Percentiles rank a stretch among this genome's conserved stretches.
Evolutionary conservation across 1,140 invertebrate species (phyloP).

Genomic region (Cylas formicarius): DNA sequence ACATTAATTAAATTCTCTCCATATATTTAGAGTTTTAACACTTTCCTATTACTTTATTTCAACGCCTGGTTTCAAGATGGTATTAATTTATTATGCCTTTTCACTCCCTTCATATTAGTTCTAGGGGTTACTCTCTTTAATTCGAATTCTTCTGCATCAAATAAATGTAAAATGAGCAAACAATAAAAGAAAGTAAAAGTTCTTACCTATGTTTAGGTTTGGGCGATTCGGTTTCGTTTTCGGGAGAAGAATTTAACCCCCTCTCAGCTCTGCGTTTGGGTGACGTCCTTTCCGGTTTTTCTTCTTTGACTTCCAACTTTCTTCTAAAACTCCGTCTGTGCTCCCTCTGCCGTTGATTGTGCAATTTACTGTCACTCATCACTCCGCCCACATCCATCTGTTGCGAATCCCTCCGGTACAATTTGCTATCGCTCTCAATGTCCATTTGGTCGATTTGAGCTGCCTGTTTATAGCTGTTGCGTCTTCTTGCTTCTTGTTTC

Average conservation of each 20-base stretch:
- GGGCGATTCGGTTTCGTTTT: conserved; percentile 32
- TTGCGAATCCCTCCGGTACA: conserved; percentile 9
- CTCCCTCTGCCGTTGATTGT: conserved; percentile 23
- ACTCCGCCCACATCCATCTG: conserved; percentile 16
- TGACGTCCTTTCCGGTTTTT: conserved; percentile 27
- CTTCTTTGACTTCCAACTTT: conserved; percentile 28
- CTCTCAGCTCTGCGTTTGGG: conserved; percentile 29
- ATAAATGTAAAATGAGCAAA: too few relatives aligned
- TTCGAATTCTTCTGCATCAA: too few relatives aligned
- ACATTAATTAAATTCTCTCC: too few relatives aligned
- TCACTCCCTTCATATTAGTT: too few relatives aligned
- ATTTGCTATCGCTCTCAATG: conserved; percentile 19
- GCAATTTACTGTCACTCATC: conserved; percentile 17
- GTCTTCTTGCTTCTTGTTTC: conserved; percentile 29
- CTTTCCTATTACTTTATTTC: too few relatives aligned
- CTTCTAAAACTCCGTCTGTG: conserved; percentile 26
- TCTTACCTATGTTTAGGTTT: conserved; percentile 33
- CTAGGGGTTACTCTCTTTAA: too few relatives aligned
- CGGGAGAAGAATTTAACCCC: conserved; percentile 28
- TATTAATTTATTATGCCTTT: too few relatives aligned
- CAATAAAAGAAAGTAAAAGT: background rate
- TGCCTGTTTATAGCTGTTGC: conserved; percentile 38
- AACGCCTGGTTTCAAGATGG: too few relatives aligned
- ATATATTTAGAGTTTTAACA: too few relatives aligned
- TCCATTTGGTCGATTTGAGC: conserved; percentile 36